Conservation (phyloP, 53 echinoderm and acorn worm genomes). For the Crossaster papposus region DNA sequence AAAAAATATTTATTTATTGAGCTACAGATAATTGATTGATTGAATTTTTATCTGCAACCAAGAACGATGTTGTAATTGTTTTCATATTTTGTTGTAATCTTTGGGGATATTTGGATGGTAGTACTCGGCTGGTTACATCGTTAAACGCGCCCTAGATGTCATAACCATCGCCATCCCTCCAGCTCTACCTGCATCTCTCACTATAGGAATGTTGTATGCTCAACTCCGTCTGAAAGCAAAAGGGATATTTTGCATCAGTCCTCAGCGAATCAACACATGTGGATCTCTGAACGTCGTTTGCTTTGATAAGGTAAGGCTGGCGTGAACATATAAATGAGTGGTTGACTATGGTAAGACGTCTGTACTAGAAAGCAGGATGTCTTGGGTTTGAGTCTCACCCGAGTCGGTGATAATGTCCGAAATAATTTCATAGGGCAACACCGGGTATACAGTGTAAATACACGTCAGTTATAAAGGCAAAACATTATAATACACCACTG, state of each 20-base stretch:
- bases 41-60: not conserved
- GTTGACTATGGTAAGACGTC: too few species aligned
- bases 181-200: constrained; percentile 87
- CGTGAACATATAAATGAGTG: too few species aligned
- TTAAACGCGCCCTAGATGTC: constrained; percentile 80
- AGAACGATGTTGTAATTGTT: not conserved
- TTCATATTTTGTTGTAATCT: not conserved
- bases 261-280: constrained; percentile 89
- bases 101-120: too few species aligned
- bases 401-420: too few species aligned
- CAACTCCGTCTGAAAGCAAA: constrained; percentile 83
- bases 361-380: too few species aligned
- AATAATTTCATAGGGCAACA: too few species aligned
- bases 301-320: constrained; percentile 94
- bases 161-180: constrained; percentile 94
- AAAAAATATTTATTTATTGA: too few species aligned
- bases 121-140: constrained; percentile 68
- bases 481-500: not conserved
- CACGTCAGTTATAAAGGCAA: too few species aligned
- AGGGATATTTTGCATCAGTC: constrained; percentile 93
- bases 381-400: too few species aligned
- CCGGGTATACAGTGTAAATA: too few species aligned
- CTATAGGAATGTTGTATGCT: constrained; percentile 90
- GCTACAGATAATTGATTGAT: too few species aligned
- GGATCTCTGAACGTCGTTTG: constrained; percentile 91